Percentiles rank a stretch among this genome's conserved stretches.
phyloP scores from a whole-genome alignment of 2,888 invertebrate genomes.

The Gari tellinella region DNA sequence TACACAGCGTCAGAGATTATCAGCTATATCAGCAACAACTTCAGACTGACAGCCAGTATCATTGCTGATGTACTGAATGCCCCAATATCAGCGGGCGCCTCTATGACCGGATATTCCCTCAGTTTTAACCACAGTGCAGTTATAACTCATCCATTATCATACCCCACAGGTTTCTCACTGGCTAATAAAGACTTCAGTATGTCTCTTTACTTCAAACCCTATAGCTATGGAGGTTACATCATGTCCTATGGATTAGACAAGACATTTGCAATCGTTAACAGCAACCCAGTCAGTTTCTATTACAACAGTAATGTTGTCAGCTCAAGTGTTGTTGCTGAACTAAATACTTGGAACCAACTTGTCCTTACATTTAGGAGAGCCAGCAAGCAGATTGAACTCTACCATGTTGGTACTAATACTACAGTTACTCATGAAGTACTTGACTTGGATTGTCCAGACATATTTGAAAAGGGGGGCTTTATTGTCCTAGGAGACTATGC shows the following conservation, averaged over 20 bases:
- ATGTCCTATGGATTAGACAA: constrained; percentile 63
- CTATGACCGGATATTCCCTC: constrained; percentile 65
- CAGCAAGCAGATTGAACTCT: constrained; percentile 43
- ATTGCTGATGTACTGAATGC: constrained; percentile 47
- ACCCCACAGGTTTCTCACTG: constrained; percentile 31
- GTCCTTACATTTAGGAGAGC: constrained; percentile 60
- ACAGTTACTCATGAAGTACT: constrained; percentile 60
- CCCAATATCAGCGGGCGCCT: constrained; percentile 21
- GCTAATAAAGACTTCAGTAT: constrained; percentile 60
- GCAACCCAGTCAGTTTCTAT: constrained; percentile 57
- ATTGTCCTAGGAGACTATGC: constrained; percentile 71
- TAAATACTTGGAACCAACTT: constrained; percentile 71
- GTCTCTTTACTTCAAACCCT: constrained; percentile 70
- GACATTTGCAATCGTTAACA: constrained; percentile 67
- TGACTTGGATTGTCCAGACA: constrained; percentile 40
- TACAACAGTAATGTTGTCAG: constrained; percentile 30
- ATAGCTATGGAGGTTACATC: constrained; percentile 59
- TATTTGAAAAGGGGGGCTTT: constrained; percentile 63
- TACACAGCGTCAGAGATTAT: constrained; percentile 47
- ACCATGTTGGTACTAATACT: constrained; percentile 60
- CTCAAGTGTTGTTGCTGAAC: constrained; percentile 13
- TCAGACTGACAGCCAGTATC: constrained; percentile 33
- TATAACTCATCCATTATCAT: constrained; percentile 45
- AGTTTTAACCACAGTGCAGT: constrained; percentile 67
- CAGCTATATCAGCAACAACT: constrained; percentile 20